Evolutionary conservation across 1,140 invertebrate species (phyloP), one percentile per base, ranked within the genome.

Genomic region (Episyrphus balteatus): DNA sequence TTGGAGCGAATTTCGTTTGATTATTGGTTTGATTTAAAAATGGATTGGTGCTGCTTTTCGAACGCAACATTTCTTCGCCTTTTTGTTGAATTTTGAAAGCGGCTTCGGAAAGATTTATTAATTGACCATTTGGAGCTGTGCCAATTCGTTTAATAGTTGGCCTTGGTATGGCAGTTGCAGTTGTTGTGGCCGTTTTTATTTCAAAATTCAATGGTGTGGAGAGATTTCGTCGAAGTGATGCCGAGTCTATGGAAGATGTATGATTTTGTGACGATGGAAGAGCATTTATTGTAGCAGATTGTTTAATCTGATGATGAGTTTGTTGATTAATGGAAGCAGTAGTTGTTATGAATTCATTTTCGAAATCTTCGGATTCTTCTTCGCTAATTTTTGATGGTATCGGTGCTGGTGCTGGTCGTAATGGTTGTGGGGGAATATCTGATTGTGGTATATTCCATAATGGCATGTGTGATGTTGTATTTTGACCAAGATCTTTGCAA

Each of bases 401-500:
- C 0, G 63, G 63, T 6, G 61, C 57, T 6, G 71, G 70, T 15
- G 69, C 67, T 0, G 71, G 71, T 2, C 70, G 60, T 34, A 70
- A 54, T 5, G 70, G 60, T 37, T 71, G 59, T 8, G 72, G 70
- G 6, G 71, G 72, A 48, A 71, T 71, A 33, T 58, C 58, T n/a
- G 52, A 36, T 44, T 63, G 58, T 2, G 60, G 57, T 7, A 64
- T 51, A 34, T 66, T 62, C 65, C 66, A 68, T 41, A 68, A 38
- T 2, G 63, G 63, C 0, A 62, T 61, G 3, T 33, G 52, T 50
- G n/a, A n/a, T n/a, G 33, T 44, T 49, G 37, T 48, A 12, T 59
- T 62, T n/a, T 55, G 63, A 21, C 54, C 46, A 33, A 55, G 51
- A 36, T 73, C 66, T 21, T 71, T 65, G 47, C 72, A 70, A 52